A percentile compares a stretch with the other conserved stretches of the same genome.
Evolutionary conservation across 2,888 invertebrate genomes (phyloP).

Genomic region (Stratiomys singularior): DNA sequence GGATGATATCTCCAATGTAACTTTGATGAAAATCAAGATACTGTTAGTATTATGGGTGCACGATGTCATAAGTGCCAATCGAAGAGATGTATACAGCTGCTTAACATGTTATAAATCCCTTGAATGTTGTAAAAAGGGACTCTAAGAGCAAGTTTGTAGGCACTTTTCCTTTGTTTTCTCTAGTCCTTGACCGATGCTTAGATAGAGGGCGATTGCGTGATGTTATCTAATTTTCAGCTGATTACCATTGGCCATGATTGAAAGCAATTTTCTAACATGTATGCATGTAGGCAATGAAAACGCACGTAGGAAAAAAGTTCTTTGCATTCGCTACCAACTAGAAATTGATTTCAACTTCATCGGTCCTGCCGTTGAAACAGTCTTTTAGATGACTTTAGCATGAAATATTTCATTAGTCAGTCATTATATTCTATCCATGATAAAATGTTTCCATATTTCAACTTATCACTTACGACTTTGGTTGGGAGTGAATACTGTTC

Average conservation of each 20-base stretch:
- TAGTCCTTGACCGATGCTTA: neutral
- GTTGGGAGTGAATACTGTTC: too few relatives aligned
- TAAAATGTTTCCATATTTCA: too few relatives aligned
- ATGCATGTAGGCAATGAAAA: neutral
- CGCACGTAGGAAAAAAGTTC: too few relatives aligned
- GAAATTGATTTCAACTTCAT: too few relatives aligned
- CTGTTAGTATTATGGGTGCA: neutral
- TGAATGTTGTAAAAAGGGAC: neutral
- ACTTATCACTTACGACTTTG: too few relatives aligned
- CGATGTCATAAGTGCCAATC: neutral
- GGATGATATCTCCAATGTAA: neutral
- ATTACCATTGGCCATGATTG: neutral
- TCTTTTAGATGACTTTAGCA: too few relatives aligned
- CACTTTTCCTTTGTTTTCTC: neutral
- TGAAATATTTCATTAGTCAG: too few relatives aligned
- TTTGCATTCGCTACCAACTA: too few relatives aligned
- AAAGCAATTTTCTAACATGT: neutral
- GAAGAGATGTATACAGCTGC: neutral
- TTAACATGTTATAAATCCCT: neutral
- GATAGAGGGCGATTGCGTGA: neutral
- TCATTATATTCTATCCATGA: too few relatives aligned
- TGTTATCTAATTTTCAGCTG: too few relatives aligned
- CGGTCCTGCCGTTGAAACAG: too few relatives aligned
- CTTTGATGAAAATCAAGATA: neutral
- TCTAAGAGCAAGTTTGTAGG: neutral